Conservation (phyloP, 2,888 invertebrate genomes). For the Drosophila robusta region DNA sequence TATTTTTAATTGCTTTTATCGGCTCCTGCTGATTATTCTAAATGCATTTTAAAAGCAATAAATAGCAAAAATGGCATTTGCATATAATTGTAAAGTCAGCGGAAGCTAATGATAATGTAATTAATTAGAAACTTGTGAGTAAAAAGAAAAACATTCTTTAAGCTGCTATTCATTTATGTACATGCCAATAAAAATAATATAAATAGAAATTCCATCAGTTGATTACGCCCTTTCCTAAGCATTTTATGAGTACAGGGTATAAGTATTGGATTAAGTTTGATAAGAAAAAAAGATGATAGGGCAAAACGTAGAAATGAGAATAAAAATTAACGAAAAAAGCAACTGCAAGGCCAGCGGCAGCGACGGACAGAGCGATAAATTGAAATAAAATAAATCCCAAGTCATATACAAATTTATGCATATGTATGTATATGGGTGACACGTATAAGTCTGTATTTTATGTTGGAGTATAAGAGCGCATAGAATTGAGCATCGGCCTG, state of each 20-base stretch:
- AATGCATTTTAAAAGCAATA: slow-evolving; percentile 13
- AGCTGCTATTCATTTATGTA: neutral
- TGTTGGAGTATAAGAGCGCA: slow-evolving; percentile 38
- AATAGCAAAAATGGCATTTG: neutral
- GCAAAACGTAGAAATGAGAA: neutral
- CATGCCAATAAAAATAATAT: neutral
- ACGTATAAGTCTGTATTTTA: slow-evolving; percentile 13
- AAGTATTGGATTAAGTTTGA: slow-evolving; percentile 13
- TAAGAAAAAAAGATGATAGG: slow-evolving; percentile 24
- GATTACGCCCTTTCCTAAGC: neutral
- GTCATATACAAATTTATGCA: slow-evolving; percentile 4
- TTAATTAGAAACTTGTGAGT: too few species aligned
- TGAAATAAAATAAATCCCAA: slow-evolving; percentile 10
- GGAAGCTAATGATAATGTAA: too few species aligned
- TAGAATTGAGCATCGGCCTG: slow-evolving; percentile 3
- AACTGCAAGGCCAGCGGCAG: neutral
- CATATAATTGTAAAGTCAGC: neutral
- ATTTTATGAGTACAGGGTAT: neutral
- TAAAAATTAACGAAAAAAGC: neutral
- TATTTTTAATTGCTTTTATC: slow-evolving; percentile 35
- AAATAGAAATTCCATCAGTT: neutral
- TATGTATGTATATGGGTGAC: slow-evolving; percentile 5
- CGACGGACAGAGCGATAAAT: slow-evolving; percentile 3
- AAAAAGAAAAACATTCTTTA: neutral
- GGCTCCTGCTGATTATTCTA: slow-evolving; percentile 9